Base-by-base conservation (phyloP, 2,888 invertebrate genomes). In the Pyrrhosoma nymphula region DNA sequence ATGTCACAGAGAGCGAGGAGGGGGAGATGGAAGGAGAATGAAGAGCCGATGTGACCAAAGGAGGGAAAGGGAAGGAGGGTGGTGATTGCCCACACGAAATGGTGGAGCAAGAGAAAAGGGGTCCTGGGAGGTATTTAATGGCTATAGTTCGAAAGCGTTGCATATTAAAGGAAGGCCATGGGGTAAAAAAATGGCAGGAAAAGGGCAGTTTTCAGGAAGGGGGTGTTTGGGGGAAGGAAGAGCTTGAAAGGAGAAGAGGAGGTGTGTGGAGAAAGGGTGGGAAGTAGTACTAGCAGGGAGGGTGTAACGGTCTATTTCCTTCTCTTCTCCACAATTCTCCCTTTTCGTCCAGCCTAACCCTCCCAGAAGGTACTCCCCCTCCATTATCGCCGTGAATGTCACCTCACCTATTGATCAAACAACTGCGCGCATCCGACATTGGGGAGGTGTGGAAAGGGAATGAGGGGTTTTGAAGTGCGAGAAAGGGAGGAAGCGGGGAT, bases 331-430 rank as follows among this genome's bases (percentile, higher is more conserved):
- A 4, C 23, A 8, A 26, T 69, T 23, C 26, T 69, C n/a, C 69
- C 69, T 14, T 69, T n/a, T 26, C 14, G 4, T 69, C 69, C 30
- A 35, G 16, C n/a, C 35, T 3, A 18, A 23, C 69, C 82, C 14
- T 14, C 35, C 82, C 35, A 14, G 35, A 20, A 60, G 35, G 82
- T 16, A 82, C 82, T 14, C 26, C 69, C 91, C 47, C 18, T 47
- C 14, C 93, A 1, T 69, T 20, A 26, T 82, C 82, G 35, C 35
- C 35, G 35, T 69, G 69, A 93, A 93, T 93, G 93, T 93, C 93
- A 93, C 93, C 26, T 63, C 63, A 47, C 47, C 93, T 93, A 93
- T 93, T 93, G 93, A 93, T 93, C 93, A 93, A 93, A 47, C 63
- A 93, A 47, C 93, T 93, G 93, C 93, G 91, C n/a, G 91, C 26